Percentiles rank a stretch among this genome's conserved stretches.
phyloP scores from a whole-genome alignment of 2,888 invertebrate species.

The Caenorhabditis doughertyi region DNA sequence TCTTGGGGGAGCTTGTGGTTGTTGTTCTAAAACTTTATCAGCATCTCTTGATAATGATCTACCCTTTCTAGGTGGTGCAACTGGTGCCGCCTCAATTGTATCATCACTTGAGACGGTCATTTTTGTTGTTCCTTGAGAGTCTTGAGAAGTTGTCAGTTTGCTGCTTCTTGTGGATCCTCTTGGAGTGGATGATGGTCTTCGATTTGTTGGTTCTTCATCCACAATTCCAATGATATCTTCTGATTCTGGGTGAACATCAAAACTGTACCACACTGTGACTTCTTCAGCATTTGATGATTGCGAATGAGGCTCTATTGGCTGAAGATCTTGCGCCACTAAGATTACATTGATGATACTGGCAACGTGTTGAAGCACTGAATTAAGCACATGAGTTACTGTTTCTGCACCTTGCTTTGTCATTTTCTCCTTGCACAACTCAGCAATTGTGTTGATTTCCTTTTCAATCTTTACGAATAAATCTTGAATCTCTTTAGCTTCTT shows the following conservation, averaged over 20 bases:
- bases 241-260: constrained; percentile 57
- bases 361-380: constrained; percentile 72
- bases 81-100: constrained; percentile 28
- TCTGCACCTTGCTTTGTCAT: constrained; percentile 76
- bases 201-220: constrained; percentile 58
- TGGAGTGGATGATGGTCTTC: constrained; percentile 43
- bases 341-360: constrained; percentile 70
- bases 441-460: constrained; percentile 79
- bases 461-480: constrained; percentile 78
- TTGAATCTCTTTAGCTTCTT: constrained; percentile 71
- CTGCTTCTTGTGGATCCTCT: constrained; percentile 49
- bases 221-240: constrained; percentile 66
- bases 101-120: constrained; percentile 28
- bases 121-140: constrained; percentile 40
- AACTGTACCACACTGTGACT: constrained; percentile 59
- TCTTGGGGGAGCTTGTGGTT: constrained; percentile 30
- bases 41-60: constrained; percentile 43
- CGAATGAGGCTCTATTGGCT: constrained; percentile 52
- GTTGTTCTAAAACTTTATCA: constrained; percentile 18
- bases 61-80: constrained; percentile 54
- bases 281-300: constrained; percentile 44
- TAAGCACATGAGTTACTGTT: constrained; percentile 76
- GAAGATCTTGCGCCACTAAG: constrained; percentile 58
- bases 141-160: constrained; percentile 39
- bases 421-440: constrained; percentile 76